Evolutionary conservation across 2,797 vertebrate genomes (phyloP).

Genomic region (Ambastaia sidthimunki): DNA sequence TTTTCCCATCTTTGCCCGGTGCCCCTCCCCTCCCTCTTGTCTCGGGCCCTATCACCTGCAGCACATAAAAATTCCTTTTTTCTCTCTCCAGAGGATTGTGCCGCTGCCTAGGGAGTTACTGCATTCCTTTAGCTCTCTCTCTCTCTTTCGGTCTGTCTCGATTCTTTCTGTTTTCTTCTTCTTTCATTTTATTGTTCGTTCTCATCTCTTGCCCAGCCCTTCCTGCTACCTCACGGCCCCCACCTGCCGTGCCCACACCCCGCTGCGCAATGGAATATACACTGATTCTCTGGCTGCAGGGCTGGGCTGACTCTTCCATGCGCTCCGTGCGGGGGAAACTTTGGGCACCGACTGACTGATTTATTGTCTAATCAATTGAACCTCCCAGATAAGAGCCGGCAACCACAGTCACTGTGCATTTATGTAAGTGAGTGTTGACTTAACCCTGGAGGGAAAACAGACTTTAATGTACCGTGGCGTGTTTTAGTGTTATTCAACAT

Average conservation of each 20-base stretch:
- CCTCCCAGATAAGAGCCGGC: constrained; percentile 68
- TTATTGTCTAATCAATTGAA: constrained; percentile 80
- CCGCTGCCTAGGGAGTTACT: constrained; percentile 80
- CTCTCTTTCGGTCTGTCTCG: constrained; percentile 54
- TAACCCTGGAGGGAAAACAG: constrained; percentile 70
- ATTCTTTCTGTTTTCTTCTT: constrained; percentile 43
- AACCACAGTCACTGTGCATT: constrained; percentile 75
- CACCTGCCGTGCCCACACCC: constrained; percentile 73
- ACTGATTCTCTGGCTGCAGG: constrained; percentile 75
- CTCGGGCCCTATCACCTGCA: constrained; percentile 80
- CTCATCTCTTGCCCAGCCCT: constrained; percentile 65
- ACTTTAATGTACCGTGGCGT: constrained; percentile 67
- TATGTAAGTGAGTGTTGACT: constrained; percentile 75
- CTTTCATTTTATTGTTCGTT: constrained; percentile 47
- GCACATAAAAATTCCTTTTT: constrained; percentile 88
- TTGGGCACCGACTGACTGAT: constrained; percentile 74
- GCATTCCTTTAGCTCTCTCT: constrained; percentile 72
- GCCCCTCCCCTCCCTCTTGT: constrained; percentile 5
- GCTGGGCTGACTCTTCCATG: constrained; percentile 75
- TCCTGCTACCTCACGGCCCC: constrained; percentile 55
- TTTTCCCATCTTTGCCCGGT: constrained; percentile 11
- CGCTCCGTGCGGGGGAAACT: constrained; percentile 56
- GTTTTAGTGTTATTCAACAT: constrained; percentile 72
- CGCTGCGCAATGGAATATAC: constrained; percentile 72
- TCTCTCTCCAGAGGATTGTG: constrained; percentile 81